phyloP scores from a whole-genome alignment of 2,888 invertebrate genomes.

The Torymus tubicola region DNA sequence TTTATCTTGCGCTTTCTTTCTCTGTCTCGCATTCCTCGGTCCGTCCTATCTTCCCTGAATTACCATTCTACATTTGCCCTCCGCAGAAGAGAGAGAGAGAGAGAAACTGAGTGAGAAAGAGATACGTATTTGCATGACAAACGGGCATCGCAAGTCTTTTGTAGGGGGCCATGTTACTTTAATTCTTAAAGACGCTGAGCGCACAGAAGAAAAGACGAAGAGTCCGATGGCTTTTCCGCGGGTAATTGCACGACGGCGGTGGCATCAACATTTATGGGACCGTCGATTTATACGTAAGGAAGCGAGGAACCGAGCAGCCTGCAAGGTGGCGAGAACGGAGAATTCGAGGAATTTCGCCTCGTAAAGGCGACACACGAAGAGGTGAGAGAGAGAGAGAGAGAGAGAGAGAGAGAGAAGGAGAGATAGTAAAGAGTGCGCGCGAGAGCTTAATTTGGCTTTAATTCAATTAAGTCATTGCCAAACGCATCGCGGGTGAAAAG shows the following conservation, averaged over 20 bases:
- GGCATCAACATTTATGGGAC: slow-evolving; percentile 47
- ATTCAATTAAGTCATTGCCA: slow-evolving; percentile 39
- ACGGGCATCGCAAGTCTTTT: slow-evolving; percentile 23
- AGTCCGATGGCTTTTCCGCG: slow-evolving; percentile 21
- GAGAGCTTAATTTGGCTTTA: slow-evolving; percentile 34
- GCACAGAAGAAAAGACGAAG: neutral
- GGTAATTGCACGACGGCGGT: slow-evolving; percentile 27
- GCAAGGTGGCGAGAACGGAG: slow-evolving; percentile 24
- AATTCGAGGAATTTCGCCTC: slow-evolving; percentile 41
- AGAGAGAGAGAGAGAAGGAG: too few relatives aligned
- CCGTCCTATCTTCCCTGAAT: slow-evolving; percentile 33
- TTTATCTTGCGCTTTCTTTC: slow-evolving; percentile 46
- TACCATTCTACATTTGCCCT: slow-evolving; percentile 42
- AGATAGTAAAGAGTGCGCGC: neutral
- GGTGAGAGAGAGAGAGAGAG: too few relatives aligned
- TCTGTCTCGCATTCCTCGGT: too few relatives aligned
- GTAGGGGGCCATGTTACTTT: slow-evolving; percentile 32
- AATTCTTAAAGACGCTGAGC: slow-evolving; percentile 41
- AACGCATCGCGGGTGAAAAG: neutral
- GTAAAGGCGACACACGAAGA: slow-evolving; percentile 13
- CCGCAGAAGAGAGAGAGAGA: too few relatives aligned
- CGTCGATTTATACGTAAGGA: slow-evolving; percentile 46
- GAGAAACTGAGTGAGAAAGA: neutral
- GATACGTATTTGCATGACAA: slow-evolving; percentile 35
- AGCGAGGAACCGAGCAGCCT: slow-evolving; percentile 14